Base-by-base conservation (phyloP, 2,113 vertebrate species). In the Nesospiza acunhae region DNA sequence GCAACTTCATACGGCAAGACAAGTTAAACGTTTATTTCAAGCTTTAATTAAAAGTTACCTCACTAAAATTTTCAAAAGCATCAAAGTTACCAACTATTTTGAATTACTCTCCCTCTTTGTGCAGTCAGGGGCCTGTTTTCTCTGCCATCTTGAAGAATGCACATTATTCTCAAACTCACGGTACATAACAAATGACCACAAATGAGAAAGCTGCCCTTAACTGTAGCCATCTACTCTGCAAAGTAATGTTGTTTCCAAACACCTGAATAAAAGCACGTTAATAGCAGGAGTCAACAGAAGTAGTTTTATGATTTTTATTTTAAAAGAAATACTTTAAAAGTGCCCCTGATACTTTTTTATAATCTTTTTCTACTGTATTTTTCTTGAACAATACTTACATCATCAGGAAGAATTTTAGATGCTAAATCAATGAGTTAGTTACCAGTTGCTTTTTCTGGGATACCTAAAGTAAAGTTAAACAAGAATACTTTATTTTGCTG, bases 371-470 rank as follows among this genome's bases (percentile, higher is more conserved):
- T 94, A 30, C 76, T 78, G 79, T 28, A 24, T 94, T 95, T 96
- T 96, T 96, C 94, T 96, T 95, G 93, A 96, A 96, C 88, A 94
- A 92, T 94, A 89, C 94, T 96, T 93, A 74, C 52, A 93, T 81
- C 88, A 90, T 81, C 7, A 55, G 59, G 30, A 75, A 66, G 14
- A 58, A 58, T 90, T 84, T 35, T 63, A 53, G 50, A 16, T 27
- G 39, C n/a, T 13, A 41, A 88, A 80, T 42, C 72, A 80, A 7
- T 63, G 6, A 79, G 3, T 75, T 47, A 53, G 16, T 58, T 82
- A 58, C 15, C 14, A 49, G 6, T 35, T 76, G 37, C 19, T 82
- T 95, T 87, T 90, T 13, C 37, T 58, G 19, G 28, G 11, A 3
- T 44, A 15, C 9, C 17, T 64, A 42, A 77, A 87, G 26, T 46